Conservation (phyloP, 2,797 vertebrate species). For the Alectoris magna region DNA sequence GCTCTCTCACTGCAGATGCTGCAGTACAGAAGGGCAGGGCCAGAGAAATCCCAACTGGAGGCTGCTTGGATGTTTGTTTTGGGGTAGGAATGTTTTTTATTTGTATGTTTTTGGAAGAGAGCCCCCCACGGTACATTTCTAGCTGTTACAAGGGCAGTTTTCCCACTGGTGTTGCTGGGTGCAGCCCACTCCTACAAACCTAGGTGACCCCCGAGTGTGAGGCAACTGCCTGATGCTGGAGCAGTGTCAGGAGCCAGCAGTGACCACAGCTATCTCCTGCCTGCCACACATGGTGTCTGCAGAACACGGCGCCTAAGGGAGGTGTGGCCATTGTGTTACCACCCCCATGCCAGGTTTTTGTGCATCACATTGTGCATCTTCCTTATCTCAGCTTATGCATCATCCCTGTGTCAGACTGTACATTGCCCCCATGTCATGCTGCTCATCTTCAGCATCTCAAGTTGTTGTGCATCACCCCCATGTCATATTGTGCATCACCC, state of each 20-base stretch:
- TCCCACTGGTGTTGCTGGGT: rapidly evolving
- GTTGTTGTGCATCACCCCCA: neutral
- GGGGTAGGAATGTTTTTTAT: neutral
- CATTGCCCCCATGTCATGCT: neutral
- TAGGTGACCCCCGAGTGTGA: neutral
- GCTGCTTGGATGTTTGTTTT: neutral
- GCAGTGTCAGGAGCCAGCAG: neutral
- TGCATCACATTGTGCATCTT: neutral
- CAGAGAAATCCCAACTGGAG: neutral
- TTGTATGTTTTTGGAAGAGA: neutral
- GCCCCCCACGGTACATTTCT: neutral
- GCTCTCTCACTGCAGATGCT: rapidly evolving
- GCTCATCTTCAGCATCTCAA: neutral
- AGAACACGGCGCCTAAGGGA: neutral
- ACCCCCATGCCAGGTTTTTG: neutral
- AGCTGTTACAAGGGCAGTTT: neutral
- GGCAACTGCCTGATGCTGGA: neutral
- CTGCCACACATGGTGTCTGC: neutral
- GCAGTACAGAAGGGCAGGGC: neutral
- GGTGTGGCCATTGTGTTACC: neutral
- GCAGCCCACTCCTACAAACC: neutral
- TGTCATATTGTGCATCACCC: neutral
- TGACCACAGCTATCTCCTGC: neutral
- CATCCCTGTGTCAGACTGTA: neutral
- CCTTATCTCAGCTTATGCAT: neutral